Base-by-base conservation (phyloP, 2,888 invertebrate species). In the Lissonota sp. region DNA sequence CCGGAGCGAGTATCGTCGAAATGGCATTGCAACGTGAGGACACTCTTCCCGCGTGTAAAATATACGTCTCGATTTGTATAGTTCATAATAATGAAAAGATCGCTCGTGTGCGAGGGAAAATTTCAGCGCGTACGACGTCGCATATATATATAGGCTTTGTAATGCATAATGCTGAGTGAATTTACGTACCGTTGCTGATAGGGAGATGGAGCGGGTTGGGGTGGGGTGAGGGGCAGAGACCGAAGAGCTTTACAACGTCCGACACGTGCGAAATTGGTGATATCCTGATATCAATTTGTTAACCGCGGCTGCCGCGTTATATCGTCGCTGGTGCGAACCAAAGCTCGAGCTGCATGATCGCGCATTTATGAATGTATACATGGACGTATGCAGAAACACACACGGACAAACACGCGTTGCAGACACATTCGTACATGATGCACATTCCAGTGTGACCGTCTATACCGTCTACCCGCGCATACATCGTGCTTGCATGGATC, bases 211-310 rank as follows among this genome's bases (percentile, higher is more conserved):
- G 5, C 6, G 44, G 67, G 6, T 51, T 7, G 16, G 60, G 55
- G 10, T 12, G 62, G 57, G 58, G 69, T 53, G 69, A 64, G 66
- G 60, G 69, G 67, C 55, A 57, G 67, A 26, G 26, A 26, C 26
- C 26, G 26, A 26, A 26, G 26, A 26, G 26, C 26, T 26, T 26
- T 26, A 26, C 26, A 26, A 26, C 63, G 73, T 79, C 75, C 64
- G 78, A 78, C 73, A 62, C 74, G 70, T 74, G 70, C 73, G 70
- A 81, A 81, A 81, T 81, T 78, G 78, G 78, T 78, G 78, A 81
- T 78, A 81, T 81, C 81, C 78, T 81, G 78, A 81, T 81, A 81
- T 78, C 73, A 73, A 81, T 81, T 81, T 81, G 78, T 78, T 78
- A 81, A 78, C 81, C 81, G 57, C 73, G 71, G 49, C 53, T 62